These are phyloP conservation scores for Pangasius djambal DNA, from an alignment of 2,797 vertebrate genomes.

Conservation along the genomic window DNA sequence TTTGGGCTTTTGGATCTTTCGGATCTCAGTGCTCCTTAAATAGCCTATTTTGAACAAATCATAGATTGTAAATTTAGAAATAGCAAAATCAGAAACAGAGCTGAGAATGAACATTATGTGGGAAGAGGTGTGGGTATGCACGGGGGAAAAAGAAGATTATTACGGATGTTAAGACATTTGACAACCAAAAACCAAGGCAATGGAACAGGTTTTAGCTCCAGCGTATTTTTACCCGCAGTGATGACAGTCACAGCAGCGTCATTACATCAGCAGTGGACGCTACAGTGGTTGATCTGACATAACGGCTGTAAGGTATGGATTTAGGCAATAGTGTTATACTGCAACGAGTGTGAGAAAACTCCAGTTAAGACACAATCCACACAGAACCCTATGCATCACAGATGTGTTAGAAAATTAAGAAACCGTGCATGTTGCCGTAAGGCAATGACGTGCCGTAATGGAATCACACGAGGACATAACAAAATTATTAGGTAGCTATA, in stretches of 20 bases:
- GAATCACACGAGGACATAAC: not conserved
- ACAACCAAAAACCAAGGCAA: not conserved
- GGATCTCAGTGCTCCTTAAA: not conserved
- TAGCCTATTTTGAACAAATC: not conserved
- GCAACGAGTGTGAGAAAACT: not conserved
- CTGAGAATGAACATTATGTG: not conserved
- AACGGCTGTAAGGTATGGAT: not conserved
- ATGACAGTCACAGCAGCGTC: not conserved
- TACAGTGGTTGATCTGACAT: not conserved
- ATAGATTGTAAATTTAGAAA: not conserved
- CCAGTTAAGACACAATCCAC: not conserved
- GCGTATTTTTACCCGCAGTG: not conserved
- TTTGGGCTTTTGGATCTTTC: not conserved
- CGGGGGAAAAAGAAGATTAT: not conserved
- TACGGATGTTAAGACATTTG: not conserved
- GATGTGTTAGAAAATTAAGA: not conserved
- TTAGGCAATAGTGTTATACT: not conserved
- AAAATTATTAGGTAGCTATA: not conserved
- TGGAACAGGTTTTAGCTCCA: not conserved
- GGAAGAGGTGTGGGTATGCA: not conserved
- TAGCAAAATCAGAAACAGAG: not conserved
- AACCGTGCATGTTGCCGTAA: not conserved
- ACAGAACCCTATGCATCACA: too few relatives aligned
- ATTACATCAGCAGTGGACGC: not conserved
- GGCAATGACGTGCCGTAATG: not conserved